Conservation (phyloP, 1,140 invertebrate genomes). For the Aricia agestis region DNA sequence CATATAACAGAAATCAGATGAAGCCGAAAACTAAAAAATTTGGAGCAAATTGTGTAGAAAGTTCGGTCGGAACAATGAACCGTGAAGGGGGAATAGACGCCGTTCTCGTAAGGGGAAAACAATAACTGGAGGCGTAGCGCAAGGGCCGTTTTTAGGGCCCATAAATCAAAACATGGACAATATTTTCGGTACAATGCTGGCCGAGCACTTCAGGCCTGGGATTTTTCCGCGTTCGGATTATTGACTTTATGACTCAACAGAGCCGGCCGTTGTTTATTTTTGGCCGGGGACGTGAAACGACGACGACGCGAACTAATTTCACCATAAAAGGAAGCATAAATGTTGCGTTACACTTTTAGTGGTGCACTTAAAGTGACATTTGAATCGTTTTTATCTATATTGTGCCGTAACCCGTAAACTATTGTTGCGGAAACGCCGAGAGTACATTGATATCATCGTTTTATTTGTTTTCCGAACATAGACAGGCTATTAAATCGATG, state of each 20-base stretch:
- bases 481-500: no score
- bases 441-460: not conserved
- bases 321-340: constrained; percentile 9
- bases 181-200: constrained; percentile 60
- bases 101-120: constrained; percentile 70
- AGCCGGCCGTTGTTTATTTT: constrained; percentile 58
- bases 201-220: constrained; percentile 52
- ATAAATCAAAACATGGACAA: constrained; percentile 71
- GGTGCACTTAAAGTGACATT: constrained; percentile 10
- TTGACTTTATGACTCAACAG: constrained; percentile 68
- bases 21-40: constrained; percentile 12
- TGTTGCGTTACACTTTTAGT: constrained; percentile 11
- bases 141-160: constrained; percentile 65
- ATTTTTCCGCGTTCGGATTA: constrained; percentile 63
- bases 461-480: no score
- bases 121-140: constrained; percentile 62
- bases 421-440: not conserved
- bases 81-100: constrained; percentile 53
- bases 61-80: constrained; percentile 49
- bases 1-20: constrained; percentile 4
- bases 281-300: constrained; percentile 46
- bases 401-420: not conserved
- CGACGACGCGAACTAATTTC: constrained; percentile 26
- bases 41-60: constrained; percentile 55
- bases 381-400: constrained; percentile 8